phyloP scores from a whole-genome alignment of 2,888 invertebrate species.

The Pomacea canaliculata region DNA sequence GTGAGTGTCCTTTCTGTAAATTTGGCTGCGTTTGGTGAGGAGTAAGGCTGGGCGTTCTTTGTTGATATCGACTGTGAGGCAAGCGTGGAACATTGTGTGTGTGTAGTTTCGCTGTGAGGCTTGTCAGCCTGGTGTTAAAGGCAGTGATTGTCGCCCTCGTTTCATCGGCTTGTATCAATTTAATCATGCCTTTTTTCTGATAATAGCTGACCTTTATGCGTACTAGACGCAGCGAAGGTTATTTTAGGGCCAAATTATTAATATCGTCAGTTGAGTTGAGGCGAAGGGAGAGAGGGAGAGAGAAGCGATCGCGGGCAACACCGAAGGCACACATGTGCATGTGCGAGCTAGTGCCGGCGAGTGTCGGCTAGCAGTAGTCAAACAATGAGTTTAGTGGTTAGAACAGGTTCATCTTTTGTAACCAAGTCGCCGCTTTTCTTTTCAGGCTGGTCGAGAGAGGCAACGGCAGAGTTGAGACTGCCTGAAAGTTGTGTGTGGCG shows the following conservation, averaged over 20 bases:
- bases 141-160: conserved; percentile 6
- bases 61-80: conserved; percentile 19
- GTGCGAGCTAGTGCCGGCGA: not conserved
- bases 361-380: conserved; percentile 19
- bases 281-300: not conserved
- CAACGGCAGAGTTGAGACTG: not conserved
- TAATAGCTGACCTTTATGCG: not conserved
- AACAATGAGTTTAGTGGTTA: conserved; percentile 19
- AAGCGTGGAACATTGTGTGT: not conserved
- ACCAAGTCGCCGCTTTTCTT: conserved; percentile 15
- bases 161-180: conserved; percentile 16
- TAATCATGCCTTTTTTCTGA: conserved; percentile 1
- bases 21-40: conserved; percentile 6
- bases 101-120: conserved; percentile 11
- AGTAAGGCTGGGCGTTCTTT: conserved; percentile 20
- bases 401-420: conserved; percentile 24
- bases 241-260: not conserved
- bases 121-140: not conserved
- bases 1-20: not conserved
- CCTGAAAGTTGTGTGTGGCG: not conserved
- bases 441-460: conserved; percentile 17
- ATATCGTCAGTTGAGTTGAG: not conserved
- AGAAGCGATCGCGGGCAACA: not conserved
- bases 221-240: conserved; percentile 1
- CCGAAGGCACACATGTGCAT: not conserved